Base-by-base conservation (phyloP, 2,888 invertebrate genomes). In the Oscheius sp. region DNA sequence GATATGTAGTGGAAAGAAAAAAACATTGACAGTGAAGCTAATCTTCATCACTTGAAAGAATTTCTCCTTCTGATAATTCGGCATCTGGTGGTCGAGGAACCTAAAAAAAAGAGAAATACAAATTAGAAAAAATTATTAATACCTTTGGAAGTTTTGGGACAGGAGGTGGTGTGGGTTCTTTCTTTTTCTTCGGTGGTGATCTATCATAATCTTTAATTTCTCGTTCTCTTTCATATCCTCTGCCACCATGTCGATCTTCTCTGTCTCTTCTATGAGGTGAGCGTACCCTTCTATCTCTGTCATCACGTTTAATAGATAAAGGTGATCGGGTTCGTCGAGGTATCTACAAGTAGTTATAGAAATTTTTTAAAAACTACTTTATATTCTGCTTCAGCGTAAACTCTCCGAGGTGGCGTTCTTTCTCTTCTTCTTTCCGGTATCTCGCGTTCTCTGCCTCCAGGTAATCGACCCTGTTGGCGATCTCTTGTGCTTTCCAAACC, bases 31-130 rank as follows among this genome's bases (percentile, higher is more conserved):
- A 57, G 57, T 57, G 59, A 44, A 44, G 12, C 49, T 33, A 67
- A 67, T 74, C 74, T 32, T 84, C 84, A 36, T 84, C 85, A 6
- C 80, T 76, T 24, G 79, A 80, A 36, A 85, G 59, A 56, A 85
- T 85, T 61, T 85, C 85, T 65, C 85, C 85, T 9, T 85, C 85
- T 2, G 81, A 81, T 4, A 85, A 61, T 38, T 85, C 85, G 49
- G 80, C 81, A 38, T 82, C 82, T 50, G 78, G 74, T 67, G 80
- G 57, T 67, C 82, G 65, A 59, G 71, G 71, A 57, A 47, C 67
- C 67, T 67, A 45, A 1, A 67, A 32, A 24, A 5, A 9, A 8
- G 41, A n/a, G n/a, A n/a, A n/a, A n/a, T n/a, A n/a, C n/a, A n/a
- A n/a, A n/a, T n/a, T n/a, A n/a, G n/a, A n/a, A n/a, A n/a, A n/a